These are phyloP conservation scores for Chromobotia macracanthus DNA, from an alignment of 2,797 vertebrate genomes.

Conservation along the genomic window DNA sequence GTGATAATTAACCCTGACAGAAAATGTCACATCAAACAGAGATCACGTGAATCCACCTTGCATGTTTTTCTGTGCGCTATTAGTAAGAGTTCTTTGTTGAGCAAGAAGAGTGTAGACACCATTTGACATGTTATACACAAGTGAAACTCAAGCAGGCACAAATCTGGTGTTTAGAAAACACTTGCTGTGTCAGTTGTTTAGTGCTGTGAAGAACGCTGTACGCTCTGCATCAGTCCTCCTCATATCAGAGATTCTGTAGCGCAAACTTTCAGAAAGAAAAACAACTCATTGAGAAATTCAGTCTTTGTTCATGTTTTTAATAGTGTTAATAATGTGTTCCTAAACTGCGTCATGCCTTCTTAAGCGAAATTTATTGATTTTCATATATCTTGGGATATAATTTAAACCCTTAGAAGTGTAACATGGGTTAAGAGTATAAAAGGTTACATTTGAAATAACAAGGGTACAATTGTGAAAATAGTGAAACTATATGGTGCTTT, in stretches of 20 bases:
- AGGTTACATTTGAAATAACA: no score
- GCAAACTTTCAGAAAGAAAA: not conserved
- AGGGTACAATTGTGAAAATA: no score
- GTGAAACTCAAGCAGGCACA: conserved; percentile 30
- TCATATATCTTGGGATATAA: no score
- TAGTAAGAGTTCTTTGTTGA: conserved; percentile 37
- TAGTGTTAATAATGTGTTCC: no score
- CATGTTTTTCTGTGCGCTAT: conserved; percentile 42
- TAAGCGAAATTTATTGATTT: no score
- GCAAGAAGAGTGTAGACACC: conserved; percentile 31
- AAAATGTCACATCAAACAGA: conserved; percentile 58
- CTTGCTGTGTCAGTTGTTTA: conserved; percentile 39
- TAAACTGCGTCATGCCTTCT: no score
- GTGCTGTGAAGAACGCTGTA: conserved; percentile 11
- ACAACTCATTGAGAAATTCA: not conserved
- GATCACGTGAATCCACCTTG: conserved; percentile 38
- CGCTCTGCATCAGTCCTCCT: conserved; percentile 7
- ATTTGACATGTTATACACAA: conserved; percentile 40
- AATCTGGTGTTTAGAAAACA: conserved; percentile 33
- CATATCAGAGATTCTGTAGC: conserved; percentile 29
- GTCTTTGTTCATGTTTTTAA: no score
- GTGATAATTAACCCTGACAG: conserved; percentile 58
- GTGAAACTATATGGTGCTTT: no score
- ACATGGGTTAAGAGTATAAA: no score
- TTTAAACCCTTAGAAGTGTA: no score